A percentile compares a stretch with the other conserved stretches of the same genome.
Conservation (phyloP, 2,113 vertebrate genomes). For the Nothoprocta perdicaria region DNA sequence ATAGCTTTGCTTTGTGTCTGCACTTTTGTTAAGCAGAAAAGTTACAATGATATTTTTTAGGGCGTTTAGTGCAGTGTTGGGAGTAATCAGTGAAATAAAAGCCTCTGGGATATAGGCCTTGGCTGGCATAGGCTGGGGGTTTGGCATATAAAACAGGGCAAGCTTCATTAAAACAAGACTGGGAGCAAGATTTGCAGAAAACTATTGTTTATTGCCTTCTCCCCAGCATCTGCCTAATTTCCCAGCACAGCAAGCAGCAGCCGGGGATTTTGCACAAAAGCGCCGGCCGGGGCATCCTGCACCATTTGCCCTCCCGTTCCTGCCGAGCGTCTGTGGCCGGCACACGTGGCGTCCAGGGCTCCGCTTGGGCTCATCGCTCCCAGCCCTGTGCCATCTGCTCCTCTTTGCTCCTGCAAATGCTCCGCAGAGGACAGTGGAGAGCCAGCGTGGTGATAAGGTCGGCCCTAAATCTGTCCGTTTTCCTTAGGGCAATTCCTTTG, state of each 20-base stretch:
- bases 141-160: background rate
- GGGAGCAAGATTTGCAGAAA: background rate
- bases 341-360: constrained; percentile 17
- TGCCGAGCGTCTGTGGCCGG: constrained; percentile 18
- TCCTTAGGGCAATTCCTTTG: background rate
- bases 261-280: background rate
- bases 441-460: background rate
- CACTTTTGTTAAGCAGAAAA: background rate
- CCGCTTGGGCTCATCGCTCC: background rate
- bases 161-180: background rate
- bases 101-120: background rate
- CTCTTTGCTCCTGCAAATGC: background rate
- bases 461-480: background rate
- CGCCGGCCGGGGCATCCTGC: background rate
- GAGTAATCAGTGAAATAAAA: background rate
- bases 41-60: background rate
- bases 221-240: background rate
- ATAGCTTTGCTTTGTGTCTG: background rate
- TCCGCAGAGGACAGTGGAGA: background rate
- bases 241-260: constrained; percentile 26
- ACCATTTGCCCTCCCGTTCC: background rate
- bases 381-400: constrained; percentile 45
- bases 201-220: background rate
- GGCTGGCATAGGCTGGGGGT: background rate
- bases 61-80: background rate